Conservation (phyloP, 2,888 invertebrate species). For the Ophion ventricosus region DNA sequence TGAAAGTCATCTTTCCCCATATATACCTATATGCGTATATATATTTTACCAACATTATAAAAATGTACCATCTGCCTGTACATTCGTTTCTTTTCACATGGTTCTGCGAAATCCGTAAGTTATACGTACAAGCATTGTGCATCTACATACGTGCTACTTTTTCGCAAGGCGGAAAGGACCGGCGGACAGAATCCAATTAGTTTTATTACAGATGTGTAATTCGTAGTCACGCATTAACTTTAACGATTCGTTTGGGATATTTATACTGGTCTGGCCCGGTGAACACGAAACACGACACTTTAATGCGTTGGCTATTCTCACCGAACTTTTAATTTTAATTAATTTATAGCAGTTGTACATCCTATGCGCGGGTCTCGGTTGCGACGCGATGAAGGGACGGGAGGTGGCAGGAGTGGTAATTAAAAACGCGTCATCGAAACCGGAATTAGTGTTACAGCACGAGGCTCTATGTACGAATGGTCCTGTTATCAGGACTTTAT, state of each 20-base stretch:
- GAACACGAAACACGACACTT: slow-evolving; percentile 62
- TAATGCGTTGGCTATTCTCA: slow-evolving; percentile 54
- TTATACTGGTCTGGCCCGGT: slow-evolving; percentile 38
- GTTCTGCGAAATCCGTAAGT: slow-evolving; percentile 31
- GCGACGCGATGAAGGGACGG: neutral
- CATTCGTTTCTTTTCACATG: slow-evolving; percentile 8
- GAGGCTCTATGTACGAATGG: neutral
- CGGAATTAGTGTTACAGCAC: slow-evolving; percentile 26
- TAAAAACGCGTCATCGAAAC: slow-evolving; percentile 41
- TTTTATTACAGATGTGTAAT: slow-evolving; percentile 68
- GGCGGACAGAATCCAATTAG: slow-evolving; percentile 66
- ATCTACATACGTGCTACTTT: slow-evolving; percentile 51
- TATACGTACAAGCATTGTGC: slow-evolving; percentile 21
- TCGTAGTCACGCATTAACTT: slow-evolving; percentile 67
- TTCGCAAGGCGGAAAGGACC: slow-evolving; percentile 53
- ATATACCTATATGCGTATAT: neutral
- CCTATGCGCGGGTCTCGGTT: slow-evolving; percentile 1
- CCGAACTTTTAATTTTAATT: slow-evolving; percentile 65
- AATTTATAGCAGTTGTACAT: slow-evolving; percentile 62
- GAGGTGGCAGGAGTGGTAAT: neutral
- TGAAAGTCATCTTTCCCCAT: neutral
- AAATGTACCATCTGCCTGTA: neutral
- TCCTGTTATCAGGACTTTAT: slow-evolving; percentile 15
- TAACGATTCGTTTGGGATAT: slow-evolving; percentile 64
- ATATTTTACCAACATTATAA: neutral